Evolutionary conservation across 53 echinoderm and acorn worm genomes (phyloP), one percentile per base, ranked within the genome.

Genomic region (Holothuria leucospilota): DNA sequence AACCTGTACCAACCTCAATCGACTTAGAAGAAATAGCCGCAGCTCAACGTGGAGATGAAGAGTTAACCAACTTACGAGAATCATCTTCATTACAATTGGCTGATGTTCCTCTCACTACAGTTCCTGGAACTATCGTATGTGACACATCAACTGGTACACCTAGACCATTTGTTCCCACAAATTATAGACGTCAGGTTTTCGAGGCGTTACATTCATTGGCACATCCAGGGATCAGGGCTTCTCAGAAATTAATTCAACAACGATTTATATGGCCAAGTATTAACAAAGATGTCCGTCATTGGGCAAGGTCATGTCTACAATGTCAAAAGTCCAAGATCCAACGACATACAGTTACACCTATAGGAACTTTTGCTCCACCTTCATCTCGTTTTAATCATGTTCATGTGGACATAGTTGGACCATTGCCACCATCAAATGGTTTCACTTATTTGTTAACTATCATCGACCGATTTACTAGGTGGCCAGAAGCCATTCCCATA

Each of bases 191-290:
- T 15, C 23, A 40, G 10, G 69, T 91, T 21, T 87, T 93, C 58
- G 40, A 86, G 46, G 30, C 87, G 8, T 62, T 91, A 6, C 94
- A 94, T 83, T 89, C 80, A 23, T 34, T 94, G 59, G 89, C 94
- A 27, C 94, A 91, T 71, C 90, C 89, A 13, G 91, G 94, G 13
- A 82, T 91, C 59, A 56, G 89, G 10, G 87, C 94, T 20, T 87
- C 89, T 42, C 87, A 85, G 69, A 82, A 58, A 21, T 77, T 91
- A 23, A 59, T 94, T 26, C 86, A 71, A 8, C 69, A 87, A 53
- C 72, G 91, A 12, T 94, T 85, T 38, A 70, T 94, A 63, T 91
- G 94, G 94, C 91, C 89, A 38, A 59, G 85, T 29, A 85, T 90
- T 56, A 93, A 90, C 26, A 63, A 78, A 26, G 91, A 91, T 65